A percentile compares a stretch with the other conserved stretches of the same genome.
Evolutionary conservation across 2,797 vertebrate genomes (phyloP).

Genomic region (Galagoides demidoff): DNA sequence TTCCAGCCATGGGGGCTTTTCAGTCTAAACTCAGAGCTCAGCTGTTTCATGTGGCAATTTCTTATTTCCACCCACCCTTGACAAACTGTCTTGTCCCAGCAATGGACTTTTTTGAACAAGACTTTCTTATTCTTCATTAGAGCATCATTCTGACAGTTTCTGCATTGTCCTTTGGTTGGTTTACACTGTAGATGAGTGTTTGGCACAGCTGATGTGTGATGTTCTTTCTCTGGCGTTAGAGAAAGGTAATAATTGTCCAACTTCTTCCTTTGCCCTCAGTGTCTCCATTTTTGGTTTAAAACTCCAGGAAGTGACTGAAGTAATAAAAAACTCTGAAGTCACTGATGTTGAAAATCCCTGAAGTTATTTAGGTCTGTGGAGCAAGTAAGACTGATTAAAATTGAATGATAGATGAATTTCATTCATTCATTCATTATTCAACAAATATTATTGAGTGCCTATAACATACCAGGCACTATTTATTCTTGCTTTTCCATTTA

Average conservation of each 20-base stretch:
- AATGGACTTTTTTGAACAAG: neutral
- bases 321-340: neutral
- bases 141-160: neutral
- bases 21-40: slow-evolving; percentile 56
- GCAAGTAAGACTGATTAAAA: neutral
- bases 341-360: neutral
- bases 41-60: slow-evolving; percentile 59
- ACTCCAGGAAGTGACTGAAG: neutral
- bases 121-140: slow-evolving; percentile 4
- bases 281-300: neutral
- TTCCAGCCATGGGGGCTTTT: slow-evolving; percentile 45
- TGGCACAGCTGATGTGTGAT: neutral
- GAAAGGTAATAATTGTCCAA: neutral
- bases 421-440: neutral
- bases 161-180: neutral
- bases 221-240: neutral
- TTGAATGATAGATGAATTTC: neutral
- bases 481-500: slow-evolving; percentile 38
- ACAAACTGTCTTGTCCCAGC: neutral
- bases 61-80: neutral
- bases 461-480: neutral
- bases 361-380: neutral
- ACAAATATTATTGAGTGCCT: neutral
- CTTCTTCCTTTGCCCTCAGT: neutral
- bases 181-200: neutral